A percentile compares a stretch with the other conserved stretches of the same genome.
phyloP scores from a whole-genome alignment of 2,113 vertebrate genomes.

The Gymnobelideus leadbeateri region DNA sequence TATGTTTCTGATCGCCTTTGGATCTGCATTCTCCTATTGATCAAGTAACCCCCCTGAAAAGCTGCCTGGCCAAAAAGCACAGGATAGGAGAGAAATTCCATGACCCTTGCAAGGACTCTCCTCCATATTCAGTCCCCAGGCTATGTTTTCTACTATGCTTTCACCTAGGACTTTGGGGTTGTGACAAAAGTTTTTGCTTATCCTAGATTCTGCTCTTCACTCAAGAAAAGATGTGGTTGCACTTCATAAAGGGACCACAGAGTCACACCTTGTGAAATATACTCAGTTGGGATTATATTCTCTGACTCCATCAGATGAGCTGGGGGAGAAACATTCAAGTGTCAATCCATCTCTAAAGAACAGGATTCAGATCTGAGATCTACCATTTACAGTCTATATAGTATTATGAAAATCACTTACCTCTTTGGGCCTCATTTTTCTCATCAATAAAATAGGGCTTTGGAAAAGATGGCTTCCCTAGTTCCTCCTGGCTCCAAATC shows the following conservation, averaged over 20 bases:
- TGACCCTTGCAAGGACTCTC: neutral
- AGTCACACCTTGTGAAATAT: conserved; percentile 11
- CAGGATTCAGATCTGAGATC: conserved; percentile 29
- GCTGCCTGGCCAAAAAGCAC: neutral
- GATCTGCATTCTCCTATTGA: neutral
- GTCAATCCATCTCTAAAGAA: conserved; percentile 57
- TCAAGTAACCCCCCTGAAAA: neutral
- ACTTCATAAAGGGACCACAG: neutral
- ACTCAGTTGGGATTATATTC: conserved; percentile 41
- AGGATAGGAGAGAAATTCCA: neutral
- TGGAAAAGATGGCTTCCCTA: neutral
- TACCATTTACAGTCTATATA: conserved; percentile 54
- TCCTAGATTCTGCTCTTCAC: neutral
- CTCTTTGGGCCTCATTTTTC: neutral
- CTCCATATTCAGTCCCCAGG: neutral
- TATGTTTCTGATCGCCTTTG: neutral
- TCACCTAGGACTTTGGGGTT: neutral
- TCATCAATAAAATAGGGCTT: neutral
- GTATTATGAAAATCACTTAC: conserved; percentile 46
- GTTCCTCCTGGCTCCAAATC: neutral
- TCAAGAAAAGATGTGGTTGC: neutral
- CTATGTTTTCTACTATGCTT: neutral
- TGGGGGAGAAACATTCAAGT: conserved; percentile 42
- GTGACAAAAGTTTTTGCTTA: neutral
- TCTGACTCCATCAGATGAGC: conserved; percentile 42